Evolutionary conservation across 2,113 vertebrate species (phyloP).

Genomic region (Cairina moschata): DNA sequence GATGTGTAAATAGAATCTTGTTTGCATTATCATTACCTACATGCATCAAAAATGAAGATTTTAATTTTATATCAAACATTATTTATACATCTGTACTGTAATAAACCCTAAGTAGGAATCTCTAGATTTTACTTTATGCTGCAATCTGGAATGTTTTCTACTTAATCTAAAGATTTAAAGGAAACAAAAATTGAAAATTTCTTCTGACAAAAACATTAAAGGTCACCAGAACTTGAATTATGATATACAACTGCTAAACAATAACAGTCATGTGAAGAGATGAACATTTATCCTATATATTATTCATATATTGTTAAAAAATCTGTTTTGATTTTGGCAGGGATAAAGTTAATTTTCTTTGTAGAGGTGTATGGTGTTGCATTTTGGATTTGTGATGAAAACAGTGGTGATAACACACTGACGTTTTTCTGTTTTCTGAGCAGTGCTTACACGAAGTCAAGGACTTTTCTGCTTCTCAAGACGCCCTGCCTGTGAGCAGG

Average conservation of each 20-base stretch:
- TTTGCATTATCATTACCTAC: not conserved
- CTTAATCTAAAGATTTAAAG: not conserved
- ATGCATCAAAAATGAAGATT: not conserved
- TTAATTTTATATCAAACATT: not conserved
- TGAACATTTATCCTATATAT: not conserved
- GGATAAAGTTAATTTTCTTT: not conserved
- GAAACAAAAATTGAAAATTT: not conserved
- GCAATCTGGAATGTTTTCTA: not conserved
- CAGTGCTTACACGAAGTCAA: not conserved
- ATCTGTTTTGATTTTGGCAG: not conserved
- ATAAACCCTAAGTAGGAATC: not conserved
- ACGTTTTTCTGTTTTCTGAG: not conserved
- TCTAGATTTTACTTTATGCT: not conserved
- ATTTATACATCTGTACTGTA: rapidly evolving
- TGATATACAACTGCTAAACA: not conserved
- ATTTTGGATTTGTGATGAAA: not conserved
- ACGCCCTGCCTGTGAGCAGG: not conserved
- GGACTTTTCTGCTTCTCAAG: not conserved
- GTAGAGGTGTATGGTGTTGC: too few species aligned
- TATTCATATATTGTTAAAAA: not conserved
- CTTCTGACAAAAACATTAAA: not conserved
- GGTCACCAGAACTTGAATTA: not conserved
- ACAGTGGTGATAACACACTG: not conserved
- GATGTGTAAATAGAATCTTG: not conserved
- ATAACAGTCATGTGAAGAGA: not conserved